Percentiles rank a stretch among this genome's conserved stretches.
These are phyloP conservation scores for Melanostigma gelatinosum DNA, from an alignment of 2,113 vertebrate genomes.

Conservation along the genomic window DNA sequence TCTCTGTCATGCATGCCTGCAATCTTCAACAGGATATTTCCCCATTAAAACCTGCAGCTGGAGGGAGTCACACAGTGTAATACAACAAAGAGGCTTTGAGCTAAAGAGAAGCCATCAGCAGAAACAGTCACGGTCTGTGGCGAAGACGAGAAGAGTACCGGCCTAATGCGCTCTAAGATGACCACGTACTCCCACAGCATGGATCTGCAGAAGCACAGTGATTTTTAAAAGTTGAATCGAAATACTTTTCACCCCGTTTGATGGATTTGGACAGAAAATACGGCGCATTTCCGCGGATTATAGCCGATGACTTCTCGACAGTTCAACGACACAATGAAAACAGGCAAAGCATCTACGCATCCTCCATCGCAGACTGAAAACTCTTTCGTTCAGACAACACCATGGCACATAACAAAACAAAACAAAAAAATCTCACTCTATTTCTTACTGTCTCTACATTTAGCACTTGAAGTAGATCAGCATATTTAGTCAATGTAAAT, in stretches of 20 bases:
- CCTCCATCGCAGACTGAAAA: neutral
- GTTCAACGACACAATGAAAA: constrained; percentile 7
- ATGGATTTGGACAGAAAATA: neutral
- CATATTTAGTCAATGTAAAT: neutral
- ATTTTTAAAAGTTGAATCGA: neutral
- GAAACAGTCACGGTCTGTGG: constrained; percentile 27
- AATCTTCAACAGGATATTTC: constrained; percentile 48
- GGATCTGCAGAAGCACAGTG: neutral
- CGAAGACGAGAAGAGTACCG: neutral
- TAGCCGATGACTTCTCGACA: neutral
- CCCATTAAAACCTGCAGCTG: constrained; percentile 52
- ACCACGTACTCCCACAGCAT: neutral
- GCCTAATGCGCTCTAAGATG: neutral
- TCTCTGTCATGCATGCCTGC: constrained; percentile 47
- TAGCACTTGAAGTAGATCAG: neutral
- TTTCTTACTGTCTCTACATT: neutral
- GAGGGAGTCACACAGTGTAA: constrained; percentile 39
- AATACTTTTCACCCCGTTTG: neutral
- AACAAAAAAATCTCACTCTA: neutral
- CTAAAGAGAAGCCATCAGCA: constrained; percentile 20
- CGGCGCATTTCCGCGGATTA: neutral
- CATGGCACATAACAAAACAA: neutral
- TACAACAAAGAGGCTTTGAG: constrained; percentile 42
- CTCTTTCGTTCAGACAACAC: neutral
- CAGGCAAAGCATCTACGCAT: neutral